Percentiles rank a stretch among this genome's conserved stretches.
Conservation (phyloP, 2,888 invertebrate species). For the Norana najaformis region DNA sequence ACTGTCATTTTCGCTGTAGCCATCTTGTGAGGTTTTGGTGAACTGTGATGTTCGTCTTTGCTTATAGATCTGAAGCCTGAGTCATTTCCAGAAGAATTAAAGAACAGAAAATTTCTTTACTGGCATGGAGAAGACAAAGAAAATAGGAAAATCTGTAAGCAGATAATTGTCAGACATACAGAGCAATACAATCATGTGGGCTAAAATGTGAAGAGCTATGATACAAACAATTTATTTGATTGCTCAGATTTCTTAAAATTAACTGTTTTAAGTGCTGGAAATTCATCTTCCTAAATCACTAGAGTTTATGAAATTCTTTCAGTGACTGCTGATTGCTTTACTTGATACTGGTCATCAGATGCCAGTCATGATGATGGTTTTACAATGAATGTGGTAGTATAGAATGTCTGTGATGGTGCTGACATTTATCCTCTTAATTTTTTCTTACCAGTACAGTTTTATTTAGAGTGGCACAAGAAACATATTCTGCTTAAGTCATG, state of each 20-base stretch:
- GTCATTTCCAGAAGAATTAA: constrained; percentile 73
- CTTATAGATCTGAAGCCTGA: constrained; percentile 66
- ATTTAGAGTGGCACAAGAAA: neutral
- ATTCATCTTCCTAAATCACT: neutral
- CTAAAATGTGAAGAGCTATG: neutral
- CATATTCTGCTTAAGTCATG: neutral
- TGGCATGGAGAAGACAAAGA: constrained; percentile 79
- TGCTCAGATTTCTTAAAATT: neutral
- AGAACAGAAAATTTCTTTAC: constrained; percentile 71
- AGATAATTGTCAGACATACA: neutral
- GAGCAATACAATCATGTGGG: neutral
- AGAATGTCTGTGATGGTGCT: neutral
- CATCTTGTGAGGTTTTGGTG: neutral
- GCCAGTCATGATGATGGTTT: neutral
- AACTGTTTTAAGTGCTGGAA: no score
- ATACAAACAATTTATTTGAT: neutral
- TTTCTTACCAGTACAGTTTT: neutral
- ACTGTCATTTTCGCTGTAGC: neutral
- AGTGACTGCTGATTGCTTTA: neutral
- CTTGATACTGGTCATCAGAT: neutral
- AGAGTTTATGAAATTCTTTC: neutral
- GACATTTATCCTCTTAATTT: neutral
- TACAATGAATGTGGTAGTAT: neutral
- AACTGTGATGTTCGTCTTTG: neutral
- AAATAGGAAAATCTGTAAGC: constrained; percentile 65